Evolutionary conservation across 2,797 vertebrate species (phyloP).

Genomic region (Protosalanx chinensis): DNA sequence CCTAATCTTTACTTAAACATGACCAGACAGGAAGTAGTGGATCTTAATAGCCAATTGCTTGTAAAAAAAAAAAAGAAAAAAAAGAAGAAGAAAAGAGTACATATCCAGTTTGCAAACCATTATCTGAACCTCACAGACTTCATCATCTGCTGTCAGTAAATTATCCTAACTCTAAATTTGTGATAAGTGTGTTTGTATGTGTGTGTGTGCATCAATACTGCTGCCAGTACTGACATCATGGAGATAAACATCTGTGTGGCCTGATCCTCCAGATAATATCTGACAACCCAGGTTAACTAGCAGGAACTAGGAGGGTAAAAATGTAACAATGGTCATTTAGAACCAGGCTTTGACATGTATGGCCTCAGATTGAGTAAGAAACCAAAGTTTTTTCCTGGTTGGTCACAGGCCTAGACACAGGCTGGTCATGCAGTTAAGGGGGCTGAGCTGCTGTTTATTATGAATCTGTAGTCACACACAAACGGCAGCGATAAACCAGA

Average conservation of each 20-base stretch:
- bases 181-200: background rate
- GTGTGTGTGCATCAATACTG: background rate
- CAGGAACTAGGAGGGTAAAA: background rate
- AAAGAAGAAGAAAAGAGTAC: slow-evolving; percentile 54
- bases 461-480: slow-evolving; percentile 42
- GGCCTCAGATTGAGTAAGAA: background rate
- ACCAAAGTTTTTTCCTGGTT: background rate
- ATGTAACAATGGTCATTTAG: background rate
- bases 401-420: background rate
- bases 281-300: background rate
- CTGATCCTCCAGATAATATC: slow-evolving; percentile 55
- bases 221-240: background rate
- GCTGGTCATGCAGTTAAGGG: slow-evolving; percentile 47
- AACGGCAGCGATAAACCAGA: slow-evolving; percentile 34
- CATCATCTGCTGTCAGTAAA: background rate
- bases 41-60: slow-evolving; percentile 65
- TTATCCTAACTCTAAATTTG: background rate
- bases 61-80: slow-evolving; percentile 55
- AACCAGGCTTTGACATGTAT: too few relatives aligned
- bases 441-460: slow-evolving; percentile 48
- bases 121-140: slow-evolving; percentile 12
- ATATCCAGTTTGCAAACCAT: slow-evolving; percentile 52
- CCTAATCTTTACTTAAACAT: slow-evolving; percentile 66
- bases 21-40: slow-evolving; percentile 56
- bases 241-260: slow-evolving; percentile 51